A percentile compares a stretch with the other conserved stretches of the same genome.
phyloP scores from a whole-genome alignment of 2,797 vertebrate species.

The Pyrocephalus nanus region DNA sequence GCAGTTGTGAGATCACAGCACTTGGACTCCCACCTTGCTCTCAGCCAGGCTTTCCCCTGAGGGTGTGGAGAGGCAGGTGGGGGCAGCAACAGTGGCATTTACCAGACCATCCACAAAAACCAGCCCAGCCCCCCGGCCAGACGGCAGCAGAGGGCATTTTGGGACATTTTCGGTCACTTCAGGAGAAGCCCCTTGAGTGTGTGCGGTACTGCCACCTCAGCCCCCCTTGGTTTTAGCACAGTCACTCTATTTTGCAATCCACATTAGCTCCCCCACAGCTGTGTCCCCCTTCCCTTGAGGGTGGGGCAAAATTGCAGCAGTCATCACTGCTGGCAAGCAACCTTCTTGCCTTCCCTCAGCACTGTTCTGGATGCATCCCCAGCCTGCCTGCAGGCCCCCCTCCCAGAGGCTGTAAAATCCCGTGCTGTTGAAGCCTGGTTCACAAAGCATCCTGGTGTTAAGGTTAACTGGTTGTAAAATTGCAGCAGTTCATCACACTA shows the following conservation, averaged over 20 bases:
- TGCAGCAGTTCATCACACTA: conserved; percentile 55
- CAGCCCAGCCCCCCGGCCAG: accelerated
- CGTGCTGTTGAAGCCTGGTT: conserved; percentile 38
- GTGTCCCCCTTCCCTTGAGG: not conserved
- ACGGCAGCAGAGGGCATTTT: not conserved
- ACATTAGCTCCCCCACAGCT: not conserved
- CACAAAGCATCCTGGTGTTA: conserved; percentile 51
- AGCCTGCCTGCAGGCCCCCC: not conserved
- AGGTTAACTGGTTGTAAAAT: conserved; percentile 58
- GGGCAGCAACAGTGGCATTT: not conserved
- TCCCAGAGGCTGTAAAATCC: conserved; percentile 33
- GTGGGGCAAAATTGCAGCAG: not conserved
- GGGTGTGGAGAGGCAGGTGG: not conserved
- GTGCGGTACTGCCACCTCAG: accelerated
- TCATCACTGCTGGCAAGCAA: not conserved
- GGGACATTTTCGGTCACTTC: not conserved
- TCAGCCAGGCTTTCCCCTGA: not conserved
- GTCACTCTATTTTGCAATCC: not conserved
- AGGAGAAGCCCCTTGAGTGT: not conserved
- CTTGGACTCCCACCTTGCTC: not conserved
- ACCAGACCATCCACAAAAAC: not conserved
- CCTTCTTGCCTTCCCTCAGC: not conserved
- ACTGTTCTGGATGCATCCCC: not conserved
- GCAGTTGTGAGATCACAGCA: not conserved
- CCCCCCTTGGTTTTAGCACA: not conserved